Conservation (phyloP, 2,797 vertebrate genomes). For the Pipistrellus pipistrellus region DNA sequence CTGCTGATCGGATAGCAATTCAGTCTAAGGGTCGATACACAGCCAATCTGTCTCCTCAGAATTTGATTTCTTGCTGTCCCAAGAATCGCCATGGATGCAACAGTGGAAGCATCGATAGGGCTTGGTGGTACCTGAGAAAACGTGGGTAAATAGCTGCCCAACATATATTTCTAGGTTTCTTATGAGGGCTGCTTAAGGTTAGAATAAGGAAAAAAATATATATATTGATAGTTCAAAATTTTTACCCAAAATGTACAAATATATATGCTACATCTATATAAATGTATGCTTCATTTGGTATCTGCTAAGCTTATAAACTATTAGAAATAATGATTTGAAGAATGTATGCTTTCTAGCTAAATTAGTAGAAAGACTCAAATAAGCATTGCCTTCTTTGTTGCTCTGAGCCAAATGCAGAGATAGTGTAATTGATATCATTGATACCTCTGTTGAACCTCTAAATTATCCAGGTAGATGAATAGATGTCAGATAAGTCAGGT, state of each 20-base stretch:
- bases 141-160: slow-evolving; percentile 92
- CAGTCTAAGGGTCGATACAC: slow-evolving; percentile 87
- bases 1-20: slow-evolving; percentile 90
- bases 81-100: slow-evolving; percentile 92
- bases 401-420: neutral
- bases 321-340: slow-evolving; percentile 22
- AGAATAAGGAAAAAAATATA: neutral
- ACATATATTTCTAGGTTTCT: slow-evolving; percentile 20
- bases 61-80: slow-evolving; percentile 89
- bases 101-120: slow-evolving; percentile 94
- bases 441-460: neutral
- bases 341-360: neutral
- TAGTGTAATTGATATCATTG: neutral
- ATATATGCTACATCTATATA: neutral
- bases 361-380: neutral
- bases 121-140: slow-evolving; percentile 96
- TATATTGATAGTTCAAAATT: neutral
- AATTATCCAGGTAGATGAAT: neutral
- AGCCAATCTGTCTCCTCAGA: slow-evolving; percentile 89
- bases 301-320: neutral
- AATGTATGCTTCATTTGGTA: neutral
- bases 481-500: neutral
- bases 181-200: neutral
- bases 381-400: neutral
- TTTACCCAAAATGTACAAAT: neutral